Evolutionary conservation across 2,888 invertebrate genomes (phyloP).

Genomic region (Epirrita christyi): DNA sequence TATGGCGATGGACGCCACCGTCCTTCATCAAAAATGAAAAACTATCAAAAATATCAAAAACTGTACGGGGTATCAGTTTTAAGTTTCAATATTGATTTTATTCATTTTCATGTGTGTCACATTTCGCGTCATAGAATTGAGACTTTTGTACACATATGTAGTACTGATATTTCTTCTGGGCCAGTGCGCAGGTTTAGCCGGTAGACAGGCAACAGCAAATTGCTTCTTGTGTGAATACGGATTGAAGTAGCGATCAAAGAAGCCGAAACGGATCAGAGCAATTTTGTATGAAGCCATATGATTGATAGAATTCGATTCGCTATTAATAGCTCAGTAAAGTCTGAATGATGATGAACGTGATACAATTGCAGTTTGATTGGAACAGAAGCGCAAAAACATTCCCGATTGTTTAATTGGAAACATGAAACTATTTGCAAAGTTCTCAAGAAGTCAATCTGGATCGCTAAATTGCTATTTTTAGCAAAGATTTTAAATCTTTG

Average conservation of each 20-base stretch:
- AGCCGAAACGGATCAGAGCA: conserved; percentile 47
- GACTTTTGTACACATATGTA: too few relatives aligned
- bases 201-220: conserved; percentile 3
- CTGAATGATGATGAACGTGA: conserved; percentile 18
- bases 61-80: too few relatives aligned
- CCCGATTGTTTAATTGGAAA: conserved; percentile 15
- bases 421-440: not conserved
- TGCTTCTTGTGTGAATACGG: conserved; percentile 5
- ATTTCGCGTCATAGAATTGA: too few relatives aligned
- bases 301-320: conserved; percentile 40
- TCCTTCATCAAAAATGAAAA: too few relatives aligned
- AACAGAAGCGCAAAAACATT: conserved; percentile 21
- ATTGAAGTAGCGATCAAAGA: conserved; percentile 51
- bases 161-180: too few relatives aligned
- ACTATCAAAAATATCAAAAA: too few relatives aligned
- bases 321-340: conserved; percentile 30
- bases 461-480: conserved; percentile 7
- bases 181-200: too few relatives aligned
- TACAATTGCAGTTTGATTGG: conserved; percentile 11
- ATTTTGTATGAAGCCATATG: conserved; percentile 41
- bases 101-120: too few relatives aligned
- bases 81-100: too few relatives aligned
- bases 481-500: too few relatives aligned
- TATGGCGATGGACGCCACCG: too few relatives aligned
- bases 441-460: not conserved